Evolutionary conservation across 2,888 invertebrate species (phyloP), one percentile per base, ranked within the genome.

Genomic region (Nephrotoma guestfalica): DNA sequence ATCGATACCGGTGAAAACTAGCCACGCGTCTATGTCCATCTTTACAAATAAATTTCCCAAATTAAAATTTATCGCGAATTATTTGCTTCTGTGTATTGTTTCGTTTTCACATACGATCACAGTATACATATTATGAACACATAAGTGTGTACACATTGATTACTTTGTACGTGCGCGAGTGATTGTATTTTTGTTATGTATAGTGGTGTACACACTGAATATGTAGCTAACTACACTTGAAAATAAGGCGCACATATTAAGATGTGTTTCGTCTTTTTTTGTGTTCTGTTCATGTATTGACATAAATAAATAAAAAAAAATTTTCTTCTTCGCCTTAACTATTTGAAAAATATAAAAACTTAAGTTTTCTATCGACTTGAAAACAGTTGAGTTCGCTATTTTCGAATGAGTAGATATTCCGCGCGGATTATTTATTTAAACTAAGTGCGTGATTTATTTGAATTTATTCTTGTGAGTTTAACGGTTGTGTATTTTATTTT

Each of bases 371-470:
- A 85, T 85, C 85, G 45, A 45, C 18, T 85, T 43, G 42, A 85
- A 85, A 85, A 85, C 85, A 85, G 85, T 85, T 85, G 30, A 85
- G 85, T 85, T 85, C 18, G 85, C 43, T 85, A 85, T 85, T 85
- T 85, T 85, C n/a, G 18, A 85, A 43, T 11, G 85, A 85, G 45
- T 11, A 85, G 84, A 84, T 41, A 18, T 71, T 30, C 30, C 30
- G 71, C 71, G 71, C 9, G 71, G 9, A 30, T 30, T 30, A 30
- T 3, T 30, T 30, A 2, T 57, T 51, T 51, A 51, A 51, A 15
- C 13, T 51, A 51, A 51, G 51, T 51, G 1, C 6, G 15, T 11
- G 30, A 18, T 57, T 57, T 57, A 57, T 15, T 15, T n/a, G 51
- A 57, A 57, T 57, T 57, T 15, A 71, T 30, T 71, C 18, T 30